These are phyloP conservation scores for Lycaon pictus DNA, from an alignment of 2,113 vertebrate genomes.

Conservation along the genomic window DNA sequence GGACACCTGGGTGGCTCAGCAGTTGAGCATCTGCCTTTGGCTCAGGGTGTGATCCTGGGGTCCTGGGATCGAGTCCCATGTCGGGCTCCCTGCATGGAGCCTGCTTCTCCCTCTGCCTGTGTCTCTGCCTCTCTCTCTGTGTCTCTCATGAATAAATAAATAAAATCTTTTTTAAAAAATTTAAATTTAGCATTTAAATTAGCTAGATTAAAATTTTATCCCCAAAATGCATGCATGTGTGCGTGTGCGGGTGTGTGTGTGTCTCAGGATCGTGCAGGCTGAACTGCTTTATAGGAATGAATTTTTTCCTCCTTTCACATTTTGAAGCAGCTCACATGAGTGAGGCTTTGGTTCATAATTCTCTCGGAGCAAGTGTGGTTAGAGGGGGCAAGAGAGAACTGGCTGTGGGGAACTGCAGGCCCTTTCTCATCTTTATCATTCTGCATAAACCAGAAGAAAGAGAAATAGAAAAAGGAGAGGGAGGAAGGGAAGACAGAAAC, in stretches of 20 bases:
- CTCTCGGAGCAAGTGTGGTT: not conserved
- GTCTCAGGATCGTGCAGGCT: not conserved
- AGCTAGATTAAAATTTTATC: not conserved
- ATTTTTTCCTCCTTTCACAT: constrained; percentile 19
- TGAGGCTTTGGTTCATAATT: not conserved
- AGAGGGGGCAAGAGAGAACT: not conserved
- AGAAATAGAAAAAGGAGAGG: not conserved
- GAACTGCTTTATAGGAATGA: not conserved
- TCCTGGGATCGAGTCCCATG: too few relatives aligned
- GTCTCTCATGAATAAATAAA: too few relatives aligned
- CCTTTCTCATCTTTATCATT: not conserved
- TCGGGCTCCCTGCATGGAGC: too few relatives aligned
- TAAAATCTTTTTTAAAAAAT: too few relatives aligned
- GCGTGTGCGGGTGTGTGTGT: not conserved
- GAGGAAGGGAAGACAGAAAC: too few relatives aligned
- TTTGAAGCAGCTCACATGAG: constrained; percentile 4
- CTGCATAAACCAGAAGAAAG: not conserved
- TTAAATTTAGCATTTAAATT: not conserved
- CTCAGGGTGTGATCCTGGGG: too few relatives aligned
- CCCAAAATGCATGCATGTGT: not conserved
- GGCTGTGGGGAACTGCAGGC: not conserved
- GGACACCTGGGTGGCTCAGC: too few relatives aligned
- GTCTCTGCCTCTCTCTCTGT: too few relatives aligned
- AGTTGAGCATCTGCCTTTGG: too few relatives aligned
- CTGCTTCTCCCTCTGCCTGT: too few relatives aligned